Conservation (phyloP, 2,888 invertebrate genomes). For the Bombylius discolor region DNA sequence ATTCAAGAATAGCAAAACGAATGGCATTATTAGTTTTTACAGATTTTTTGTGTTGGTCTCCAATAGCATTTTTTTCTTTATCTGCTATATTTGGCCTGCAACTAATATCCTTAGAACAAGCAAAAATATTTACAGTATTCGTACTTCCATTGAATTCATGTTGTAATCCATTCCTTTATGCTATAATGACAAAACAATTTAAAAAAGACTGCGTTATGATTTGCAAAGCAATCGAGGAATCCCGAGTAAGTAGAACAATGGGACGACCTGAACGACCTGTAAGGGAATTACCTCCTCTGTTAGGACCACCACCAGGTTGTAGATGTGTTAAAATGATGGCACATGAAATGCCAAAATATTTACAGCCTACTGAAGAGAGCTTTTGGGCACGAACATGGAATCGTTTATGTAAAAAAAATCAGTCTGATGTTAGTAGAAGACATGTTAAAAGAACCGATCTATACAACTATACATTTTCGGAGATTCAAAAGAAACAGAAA, state of each 20-base stretch:
- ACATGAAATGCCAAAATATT: conserved; percentile 32
- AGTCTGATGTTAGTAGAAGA: conserved; percentile 26
- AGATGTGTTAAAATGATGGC: conserved; percentile 40
- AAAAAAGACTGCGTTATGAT: conserved; percentile 94
- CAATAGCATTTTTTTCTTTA: conserved; percentile 89
- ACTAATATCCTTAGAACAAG: conserved; percentile 84
- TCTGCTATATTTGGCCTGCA: conserved; percentile 87
- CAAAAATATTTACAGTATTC: conserved; percentile 92
- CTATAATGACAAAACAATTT: conserved; percentile 94
- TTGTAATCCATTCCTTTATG: conserved; percentile 96
- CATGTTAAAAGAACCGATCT: conserved; percentile 46
- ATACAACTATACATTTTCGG: conserved; percentile 62
- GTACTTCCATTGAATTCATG: conserved; percentile 92
- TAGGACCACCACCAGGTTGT: conserved; percentile 34
- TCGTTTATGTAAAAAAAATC: conserved; percentile 26
- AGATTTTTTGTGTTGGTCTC: conserved; percentile 96
- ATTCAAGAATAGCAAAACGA: conserved; percentile 87
- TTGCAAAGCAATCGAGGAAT: conserved; percentile 92
- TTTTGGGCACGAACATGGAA: conserved; percentile 35
- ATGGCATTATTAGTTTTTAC: conserved; percentile 96
- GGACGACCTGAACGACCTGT: conserved; percentile 73
- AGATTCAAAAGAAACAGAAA: conserved; percentile 56
- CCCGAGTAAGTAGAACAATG: conserved; percentile 75
- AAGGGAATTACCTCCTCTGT: conserved; percentile 49
- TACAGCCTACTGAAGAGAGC: conserved; percentile 25